Evolutionary conservation across 2,113 vertebrate species (phyloP).

Genomic region (Dromiciops gliroides): DNA sequence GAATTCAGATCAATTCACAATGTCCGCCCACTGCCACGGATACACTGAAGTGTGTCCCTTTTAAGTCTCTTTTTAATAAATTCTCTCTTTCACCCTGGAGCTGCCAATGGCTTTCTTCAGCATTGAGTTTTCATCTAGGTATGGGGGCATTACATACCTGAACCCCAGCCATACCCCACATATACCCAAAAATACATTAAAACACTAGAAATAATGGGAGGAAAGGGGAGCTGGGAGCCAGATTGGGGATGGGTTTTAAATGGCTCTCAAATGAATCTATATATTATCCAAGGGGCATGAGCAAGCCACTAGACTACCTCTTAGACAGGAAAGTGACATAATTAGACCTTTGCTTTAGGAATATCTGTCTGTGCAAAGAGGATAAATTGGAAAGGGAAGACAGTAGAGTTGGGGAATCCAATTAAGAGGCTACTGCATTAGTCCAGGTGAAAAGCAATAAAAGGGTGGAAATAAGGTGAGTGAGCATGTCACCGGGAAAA

Average conservation of each 20-base stretch:
- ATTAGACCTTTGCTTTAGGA: not conserved
- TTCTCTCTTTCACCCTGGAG: no score
- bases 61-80: no score
- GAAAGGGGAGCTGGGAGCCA: not conserved
- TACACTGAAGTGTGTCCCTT: no score
- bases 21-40: no score
- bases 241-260: not conserved
- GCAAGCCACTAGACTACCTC: not conserved
- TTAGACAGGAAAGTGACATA: not conserved
- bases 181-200: not conserved
- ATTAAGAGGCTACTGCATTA: not conserved
- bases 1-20: no score
- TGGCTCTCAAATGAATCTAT: not conserved
- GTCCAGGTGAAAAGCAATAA: not conserved
- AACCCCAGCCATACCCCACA: no score
- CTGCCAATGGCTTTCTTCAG: no score
- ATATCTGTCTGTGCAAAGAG: not conserved
- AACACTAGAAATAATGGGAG: not conserved
- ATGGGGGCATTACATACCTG: no score
- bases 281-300: not conserved
- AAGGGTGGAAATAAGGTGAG: not conserved
- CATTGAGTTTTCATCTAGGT: no score
- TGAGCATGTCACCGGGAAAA: not conserved
- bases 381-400: not conserved
- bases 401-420: not conserved